These are phyloP conservation scores for Acleris cristana DNA, from an alignment of 2,888 invertebrate species.

Conservation along the genomic window DNA sequence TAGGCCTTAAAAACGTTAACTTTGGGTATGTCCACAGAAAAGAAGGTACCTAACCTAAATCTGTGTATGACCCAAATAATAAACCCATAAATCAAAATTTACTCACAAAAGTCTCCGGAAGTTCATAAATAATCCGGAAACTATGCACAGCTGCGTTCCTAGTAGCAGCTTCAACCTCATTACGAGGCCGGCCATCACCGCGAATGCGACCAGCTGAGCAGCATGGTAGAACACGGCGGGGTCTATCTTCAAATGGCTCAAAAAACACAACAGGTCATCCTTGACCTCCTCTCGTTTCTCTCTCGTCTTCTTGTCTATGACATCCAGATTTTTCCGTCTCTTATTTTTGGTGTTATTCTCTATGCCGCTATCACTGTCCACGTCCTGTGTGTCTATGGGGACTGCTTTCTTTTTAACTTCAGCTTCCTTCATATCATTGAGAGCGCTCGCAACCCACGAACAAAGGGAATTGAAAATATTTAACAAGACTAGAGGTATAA, in stretches of 20 bases:
- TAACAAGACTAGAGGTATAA: slow-evolving; percentile 84
- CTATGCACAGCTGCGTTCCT: slow-evolving; percentile 90
- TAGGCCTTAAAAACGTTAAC: too few relatives aligned
- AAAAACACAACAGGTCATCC: slow-evolving; percentile 50
- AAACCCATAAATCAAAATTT: too few relatives aligned
- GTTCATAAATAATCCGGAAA: slow-evolving; percentile 87
- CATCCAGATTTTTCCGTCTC: slow-evolving; percentile 52
- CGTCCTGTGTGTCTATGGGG: slow-evolving; percentile 59
- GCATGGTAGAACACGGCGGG: slow-evolving; percentile 87
- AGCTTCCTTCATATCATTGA: slow-evolving; percentile 45
- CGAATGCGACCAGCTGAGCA: slow-evolving; percentile 88
- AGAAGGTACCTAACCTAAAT: too few relatives aligned
- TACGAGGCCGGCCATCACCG: slow-evolving; percentile 88
- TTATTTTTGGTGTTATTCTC: slow-evolving; percentile 78
- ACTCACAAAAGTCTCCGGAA: slow-evolving; percentile 82
- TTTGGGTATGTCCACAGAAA: too few relatives aligned
- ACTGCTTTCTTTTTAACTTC: neutral
- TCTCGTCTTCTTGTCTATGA: slow-evolving; percentile 49
- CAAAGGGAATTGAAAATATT: slow-evolving; percentile 64
- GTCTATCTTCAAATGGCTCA: slow-evolving; percentile 70
- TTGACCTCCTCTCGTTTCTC: slow-evolving; percentile 51
- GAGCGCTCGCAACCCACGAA: slow-evolving; percentile 61
- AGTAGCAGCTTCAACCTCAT: slow-evolving; percentile 91
- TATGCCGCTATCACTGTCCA: slow-evolving; percentile 77
- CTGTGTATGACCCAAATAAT: too few relatives aligned